Conservation (phyloP, 2,797 vertebrate genomes). For the Serranus cabrilla region DNA sequence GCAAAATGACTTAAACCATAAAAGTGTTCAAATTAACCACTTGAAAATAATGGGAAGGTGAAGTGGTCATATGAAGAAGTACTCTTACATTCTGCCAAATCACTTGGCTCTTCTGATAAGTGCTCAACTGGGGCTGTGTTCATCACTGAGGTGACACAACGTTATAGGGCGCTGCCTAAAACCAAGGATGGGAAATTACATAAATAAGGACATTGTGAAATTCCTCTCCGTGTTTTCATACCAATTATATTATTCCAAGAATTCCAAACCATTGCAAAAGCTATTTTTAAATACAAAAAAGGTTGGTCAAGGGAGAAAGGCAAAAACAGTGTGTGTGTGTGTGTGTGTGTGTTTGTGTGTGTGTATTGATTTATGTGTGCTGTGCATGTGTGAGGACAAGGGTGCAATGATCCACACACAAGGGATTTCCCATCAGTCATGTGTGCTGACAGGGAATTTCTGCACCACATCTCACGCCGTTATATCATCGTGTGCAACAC, state of each 20-base stretch:
- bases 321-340: not conserved
- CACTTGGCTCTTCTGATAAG: conserved; percentile 28
- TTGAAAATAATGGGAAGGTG: conserved; percentile 45
- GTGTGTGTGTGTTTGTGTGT: not conserved
- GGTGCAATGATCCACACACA: conserved; percentile 24
- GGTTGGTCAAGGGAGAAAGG: not conserved
- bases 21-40: conserved; percentile 44
- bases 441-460: conserved; percentile 45
- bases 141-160: conserved; percentile 26
- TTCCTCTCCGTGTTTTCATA: not conserved
- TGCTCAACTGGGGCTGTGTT: conserved; percentile 14
- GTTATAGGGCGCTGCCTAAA: conserved; percentile 1
- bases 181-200: not conserved
- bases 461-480: conserved; percentile 23
- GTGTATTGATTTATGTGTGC: not conserved
- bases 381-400: conserved; percentile 2
- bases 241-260: not conserved
- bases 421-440: conserved; percentile 32
- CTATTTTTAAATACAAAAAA: not conserved
- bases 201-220: not conserved
- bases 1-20: conserved; percentile 26
- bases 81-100: conserved; percentile 38
- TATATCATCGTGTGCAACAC: conserved; percentile 27
- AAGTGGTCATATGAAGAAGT: conserved; percentile 16
- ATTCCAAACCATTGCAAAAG: not conserved